A percentile compares a stretch with the other conserved stretches of the same genome.
Conservation (phyloP, 2,888 invertebrate genomes). For the Galerucella nymphaeae region DNA sequence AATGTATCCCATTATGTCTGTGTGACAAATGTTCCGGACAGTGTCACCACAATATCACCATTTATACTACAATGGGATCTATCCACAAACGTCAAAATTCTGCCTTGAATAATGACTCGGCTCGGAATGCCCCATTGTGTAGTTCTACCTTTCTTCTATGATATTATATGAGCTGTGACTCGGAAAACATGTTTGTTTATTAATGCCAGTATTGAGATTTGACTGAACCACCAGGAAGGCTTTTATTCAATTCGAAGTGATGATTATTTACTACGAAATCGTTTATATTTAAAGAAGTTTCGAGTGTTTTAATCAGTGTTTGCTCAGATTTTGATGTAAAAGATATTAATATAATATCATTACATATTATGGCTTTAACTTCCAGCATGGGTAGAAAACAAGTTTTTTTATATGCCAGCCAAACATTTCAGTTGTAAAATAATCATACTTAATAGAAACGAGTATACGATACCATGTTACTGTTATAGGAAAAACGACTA, state of each 20-base stretch:
- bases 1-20: slow-evolving; percentile 37
- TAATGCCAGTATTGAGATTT: slow-evolving; percentile 20
- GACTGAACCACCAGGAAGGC: slow-evolving; percentile 30
- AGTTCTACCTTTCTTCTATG: slow-evolving; percentile 48
- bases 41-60: slow-evolving; percentile 48
- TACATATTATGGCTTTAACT: no score
- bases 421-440: no score
- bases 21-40: slow-evolving; percentile 40
- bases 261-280: neutral
- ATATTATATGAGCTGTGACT: slow-evolving; percentile 40
- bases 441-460: no score
- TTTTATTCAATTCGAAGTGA: slow-evolving; percentile 17
- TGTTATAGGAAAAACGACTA: no score
- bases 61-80: slow-evolving; percentile 54
- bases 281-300: neutral
- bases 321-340: no score
- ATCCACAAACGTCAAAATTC: slow-evolving; percentile 60
- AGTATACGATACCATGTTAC: no score
- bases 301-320: neutral
- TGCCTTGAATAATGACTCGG: slow-evolving; percentile 59
- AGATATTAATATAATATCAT: no score
- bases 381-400: no score
- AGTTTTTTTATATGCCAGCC: no score
- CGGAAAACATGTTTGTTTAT: slow-evolving; percentile 42
- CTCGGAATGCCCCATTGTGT: slow-evolving; percentile 61